Percentiles rank a stretch among this genome's conserved stretches.
Conservation (phyloP, 2,888 invertebrate species). For the Agrenia bidenticulata region DNA sequence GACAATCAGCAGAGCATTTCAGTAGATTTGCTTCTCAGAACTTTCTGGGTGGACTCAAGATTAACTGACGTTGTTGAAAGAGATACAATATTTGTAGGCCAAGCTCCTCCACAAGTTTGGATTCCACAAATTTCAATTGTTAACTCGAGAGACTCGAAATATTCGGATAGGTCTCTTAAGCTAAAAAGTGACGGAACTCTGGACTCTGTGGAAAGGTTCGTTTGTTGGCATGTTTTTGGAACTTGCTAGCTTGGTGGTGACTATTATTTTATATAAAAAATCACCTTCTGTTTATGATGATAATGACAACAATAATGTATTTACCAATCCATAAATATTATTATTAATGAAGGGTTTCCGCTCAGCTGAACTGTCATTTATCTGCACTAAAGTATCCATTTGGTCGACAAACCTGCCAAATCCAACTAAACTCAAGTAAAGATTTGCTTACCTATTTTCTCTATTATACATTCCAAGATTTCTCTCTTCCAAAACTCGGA, state of each 20-base stretch:
- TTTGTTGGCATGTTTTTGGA: neutral
- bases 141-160: conserved; percentile 19
- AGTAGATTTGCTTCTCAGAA: conserved; percentile 38
- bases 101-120: conserved; percentile 43
- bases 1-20: conserved; percentile 39
- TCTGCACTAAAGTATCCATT: conserved; percentile 52
- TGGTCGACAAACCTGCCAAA: conserved; percentile 41
- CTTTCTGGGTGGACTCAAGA: conserved; percentile 47
- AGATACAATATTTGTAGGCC: conserved; percentile 36
- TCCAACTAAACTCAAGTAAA: conserved; percentile 48
- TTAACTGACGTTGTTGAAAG: conserved; percentile 31
- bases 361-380: conserved; percentile 43
- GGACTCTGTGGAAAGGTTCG: conserved; percentile 34
- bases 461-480: neutral
- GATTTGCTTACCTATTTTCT: conserved; percentile 9
- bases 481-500: too few species aligned
- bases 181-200: conserved; percentile 38
- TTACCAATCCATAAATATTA: neutral
- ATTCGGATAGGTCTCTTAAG: conserved; percentile 1
- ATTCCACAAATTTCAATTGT: conserved; percentile 39
- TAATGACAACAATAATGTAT: too few species aligned
- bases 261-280: neutral
- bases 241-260: neutral
- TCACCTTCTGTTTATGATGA: too few species aligned
- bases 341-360: conserved; percentile 29